These are phyloP conservation scores for Tyrannus savana DNA, from an alignment of 2,113 vertebrate genomes.

Conservation along the genomic window DNA sequence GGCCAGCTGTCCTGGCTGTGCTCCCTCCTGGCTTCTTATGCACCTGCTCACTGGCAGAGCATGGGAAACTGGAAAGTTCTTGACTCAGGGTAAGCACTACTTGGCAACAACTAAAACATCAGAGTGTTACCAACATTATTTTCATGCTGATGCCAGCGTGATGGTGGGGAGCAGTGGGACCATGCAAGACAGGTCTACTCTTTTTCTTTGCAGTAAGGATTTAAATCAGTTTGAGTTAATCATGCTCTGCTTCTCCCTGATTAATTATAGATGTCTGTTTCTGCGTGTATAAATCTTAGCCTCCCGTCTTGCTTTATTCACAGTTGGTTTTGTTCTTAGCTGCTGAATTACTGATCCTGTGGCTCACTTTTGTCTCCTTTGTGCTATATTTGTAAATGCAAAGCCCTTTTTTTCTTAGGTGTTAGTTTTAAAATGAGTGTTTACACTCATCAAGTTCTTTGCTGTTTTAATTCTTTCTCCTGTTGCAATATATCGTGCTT, in stretches of 20 bases:
- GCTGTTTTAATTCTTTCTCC: neutral
- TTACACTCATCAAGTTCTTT: neutral
- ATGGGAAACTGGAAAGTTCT: neutral
- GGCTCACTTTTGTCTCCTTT: neutral
- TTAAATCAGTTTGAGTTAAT: neutral
- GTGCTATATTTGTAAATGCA: neutral
- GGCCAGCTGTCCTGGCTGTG: neutral
- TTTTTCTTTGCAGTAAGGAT: neutral
- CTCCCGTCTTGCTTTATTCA: neutral
- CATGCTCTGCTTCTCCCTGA: neutral
- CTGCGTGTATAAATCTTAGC: neutral
- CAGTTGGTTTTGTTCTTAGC: neutral
- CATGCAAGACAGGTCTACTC: rapidly evolving
- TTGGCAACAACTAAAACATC: neutral
- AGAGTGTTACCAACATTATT: neutral
- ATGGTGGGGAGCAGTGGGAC: neutral
- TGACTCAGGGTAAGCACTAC: neutral
- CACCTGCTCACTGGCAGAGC: neutral
- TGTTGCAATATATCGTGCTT: neutral
- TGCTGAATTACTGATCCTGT: neutral
- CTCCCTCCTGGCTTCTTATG: neutral
- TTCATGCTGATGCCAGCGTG: neutral
- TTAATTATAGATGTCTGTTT: neutral
- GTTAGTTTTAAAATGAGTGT: neutral
- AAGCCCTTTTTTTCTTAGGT: neutral